phyloP scores from a whole-genome alignment of 2,888 invertebrate species.

The Flabesymbios commensalis region DNA sequence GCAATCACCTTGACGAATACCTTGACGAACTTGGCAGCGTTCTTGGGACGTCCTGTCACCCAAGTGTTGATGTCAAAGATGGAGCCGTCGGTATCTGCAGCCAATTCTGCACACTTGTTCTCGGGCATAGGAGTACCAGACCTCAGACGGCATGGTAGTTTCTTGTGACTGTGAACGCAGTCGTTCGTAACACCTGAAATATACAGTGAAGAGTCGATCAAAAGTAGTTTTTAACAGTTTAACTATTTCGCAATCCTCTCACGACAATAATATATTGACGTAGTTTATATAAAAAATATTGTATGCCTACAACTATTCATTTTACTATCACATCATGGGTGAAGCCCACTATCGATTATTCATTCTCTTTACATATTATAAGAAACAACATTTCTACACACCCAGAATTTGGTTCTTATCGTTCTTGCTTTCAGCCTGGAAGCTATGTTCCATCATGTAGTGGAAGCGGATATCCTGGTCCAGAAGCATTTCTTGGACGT shows the following conservation, averaged over 20 bases:
- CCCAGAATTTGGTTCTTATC: conserved; percentile 33
- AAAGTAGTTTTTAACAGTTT: too few relatives aligned
- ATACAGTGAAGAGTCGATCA: too few relatives aligned
- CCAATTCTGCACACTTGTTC: conserved; percentile 69
- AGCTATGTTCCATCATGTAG: conserved; percentile 23
- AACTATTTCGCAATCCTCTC: too few relatives aligned
- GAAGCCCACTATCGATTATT: too few relatives aligned
- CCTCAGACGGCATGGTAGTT: too few relatives aligned
- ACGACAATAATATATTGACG: too few relatives aligned
- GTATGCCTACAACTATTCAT: too few relatives aligned
- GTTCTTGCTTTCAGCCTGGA: conserved; percentile 16
- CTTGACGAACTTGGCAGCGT: conserved; percentile 55
- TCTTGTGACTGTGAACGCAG: too few relatives aligned
- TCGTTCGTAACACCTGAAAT: too few relatives aligned
- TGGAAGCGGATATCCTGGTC: conserved; percentile 27
- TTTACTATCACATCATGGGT: too few relatives aligned
- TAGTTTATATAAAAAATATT: too few relatives aligned
- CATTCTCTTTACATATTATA: too few relatives aligned
- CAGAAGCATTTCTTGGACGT: conserved; percentile 25
- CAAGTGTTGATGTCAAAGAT: conserved; percentile 68
- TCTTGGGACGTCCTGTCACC: conserved; percentile 29
- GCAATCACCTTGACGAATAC: conserved; percentile 57
- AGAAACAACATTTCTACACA: conserved; percentile 60
- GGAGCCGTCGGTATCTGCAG: conserved; percentile 71
- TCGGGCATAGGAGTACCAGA: conserved; percentile 36